Percentiles rank a stretch among this genome's conserved stretches.
Conservation (phyloP, 2,113 vertebrate genomes). For the Erinaceus europaeus region DNA sequence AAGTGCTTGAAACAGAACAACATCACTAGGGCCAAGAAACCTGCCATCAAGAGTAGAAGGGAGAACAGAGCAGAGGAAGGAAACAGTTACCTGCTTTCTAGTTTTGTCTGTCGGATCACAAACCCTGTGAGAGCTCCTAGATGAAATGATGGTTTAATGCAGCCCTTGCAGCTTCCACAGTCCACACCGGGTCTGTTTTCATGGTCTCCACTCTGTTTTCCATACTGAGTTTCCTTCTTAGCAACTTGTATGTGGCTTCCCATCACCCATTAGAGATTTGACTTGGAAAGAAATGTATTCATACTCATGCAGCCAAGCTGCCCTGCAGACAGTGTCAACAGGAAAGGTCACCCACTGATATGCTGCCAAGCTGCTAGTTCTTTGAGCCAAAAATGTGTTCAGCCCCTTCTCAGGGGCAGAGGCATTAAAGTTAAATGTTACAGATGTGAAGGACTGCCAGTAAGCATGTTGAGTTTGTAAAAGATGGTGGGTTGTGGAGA, state of each 20-base stretch:
- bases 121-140: not conserved
- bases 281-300: conserved; percentile 80
- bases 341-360: conserved; percentile 82
- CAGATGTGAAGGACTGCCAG: conserved; percentile 74
- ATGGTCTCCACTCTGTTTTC: conserved; percentile 25
- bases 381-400: conserved; percentile 77
- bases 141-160: not conserved
- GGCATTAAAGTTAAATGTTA: conserved; percentile 82
- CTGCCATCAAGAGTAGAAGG: not conserved
- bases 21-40: not conserved
- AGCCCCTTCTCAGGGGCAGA: conserved; percentile 73
- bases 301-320: conserved; percentile 67
- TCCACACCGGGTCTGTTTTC: not conserved
- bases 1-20: not conserved
- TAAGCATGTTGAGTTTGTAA: conserved; percentile 70
- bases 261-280: conserved; percentile 63
- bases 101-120: not conserved
- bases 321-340: conserved; percentile 81
- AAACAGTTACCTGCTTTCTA: not conserved
- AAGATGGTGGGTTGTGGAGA: conserved; percentile 57
- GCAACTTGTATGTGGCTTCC: conserved; percentile 61
- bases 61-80: not conserved
- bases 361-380: conserved; percentile 74
- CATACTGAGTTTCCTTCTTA: conserved; percentile 49
- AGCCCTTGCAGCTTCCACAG: conserved; percentile 5